These are phyloP conservation scores for Hoplostethus atlanticus DNA, from an alignment of 2,797 vertebrate genomes.

Conservation along the genomic window DNA sequence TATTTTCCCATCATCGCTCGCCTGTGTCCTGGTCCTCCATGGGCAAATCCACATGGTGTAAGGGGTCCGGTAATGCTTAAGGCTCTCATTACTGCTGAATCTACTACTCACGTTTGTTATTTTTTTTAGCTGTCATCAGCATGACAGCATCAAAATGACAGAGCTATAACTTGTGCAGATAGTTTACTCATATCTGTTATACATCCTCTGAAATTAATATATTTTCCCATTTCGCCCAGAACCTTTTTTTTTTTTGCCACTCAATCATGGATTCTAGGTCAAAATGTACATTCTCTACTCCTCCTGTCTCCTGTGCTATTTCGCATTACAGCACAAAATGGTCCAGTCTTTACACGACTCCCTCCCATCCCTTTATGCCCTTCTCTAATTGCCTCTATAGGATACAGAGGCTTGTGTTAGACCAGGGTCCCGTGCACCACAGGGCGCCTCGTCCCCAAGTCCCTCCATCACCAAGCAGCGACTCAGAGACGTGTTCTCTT, in stretches of 20 bases:
- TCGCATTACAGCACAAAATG: not conserved
- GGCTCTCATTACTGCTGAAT: not conserved
- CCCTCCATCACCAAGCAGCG: constrained; percentile 1
- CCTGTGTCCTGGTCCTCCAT: constrained; percentile 4
- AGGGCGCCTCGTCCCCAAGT: constrained; percentile 21
- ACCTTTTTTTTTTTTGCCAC: not conserved
- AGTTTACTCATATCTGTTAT: not conserved
- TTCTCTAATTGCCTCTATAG: constrained; percentile 44
- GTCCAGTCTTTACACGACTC: not conserved
- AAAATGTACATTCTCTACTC: not conserved
- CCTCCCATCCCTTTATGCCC: not conserved
- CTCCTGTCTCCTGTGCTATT: constrained; percentile 21
- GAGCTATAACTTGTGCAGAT: not conserved
- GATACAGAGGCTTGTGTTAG: constrained; percentile 50
- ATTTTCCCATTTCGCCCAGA: not conserved
- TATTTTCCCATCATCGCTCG: constrained; percentile 68
- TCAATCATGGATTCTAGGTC: not conserved
- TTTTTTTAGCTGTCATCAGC: not conserved
- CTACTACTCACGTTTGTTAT: not conserved
- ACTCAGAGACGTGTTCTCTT: constrained; percentile 14
- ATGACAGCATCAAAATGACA: not conserved
- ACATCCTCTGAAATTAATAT: not conserved
- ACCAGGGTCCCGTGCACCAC: constrained; percentile 24
- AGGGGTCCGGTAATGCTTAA: constrained; percentile 5
- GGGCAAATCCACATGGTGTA: not conserved